Evolutionary conservation across 2,797 vertebrate species (phyloP).

Genomic region (Sparidentex hasta): DNA sequence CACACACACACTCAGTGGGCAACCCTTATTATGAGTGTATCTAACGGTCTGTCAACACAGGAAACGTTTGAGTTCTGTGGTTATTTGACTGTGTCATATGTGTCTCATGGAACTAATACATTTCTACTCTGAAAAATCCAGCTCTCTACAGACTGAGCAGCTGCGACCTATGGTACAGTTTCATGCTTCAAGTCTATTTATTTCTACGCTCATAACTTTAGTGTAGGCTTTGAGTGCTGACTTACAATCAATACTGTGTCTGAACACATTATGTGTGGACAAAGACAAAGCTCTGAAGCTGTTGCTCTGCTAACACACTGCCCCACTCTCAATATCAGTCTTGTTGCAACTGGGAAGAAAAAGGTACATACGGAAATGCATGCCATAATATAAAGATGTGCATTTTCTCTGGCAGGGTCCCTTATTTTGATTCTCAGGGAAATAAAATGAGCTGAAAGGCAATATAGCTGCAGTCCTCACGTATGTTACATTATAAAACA

Average conservation of each 20-base stretch:
- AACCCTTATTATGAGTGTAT: not conserved
- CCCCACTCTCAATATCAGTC: not conserved
- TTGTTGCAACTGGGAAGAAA: not conserved
- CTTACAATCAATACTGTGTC: not conserved
- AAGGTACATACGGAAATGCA: not conserved
- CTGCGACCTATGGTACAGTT: not conserved
- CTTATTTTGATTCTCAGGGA: not conserved
- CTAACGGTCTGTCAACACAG: not conserved
- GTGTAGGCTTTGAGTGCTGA: not conserved
- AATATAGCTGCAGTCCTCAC: not conserved
- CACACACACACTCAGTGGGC: not conserved
- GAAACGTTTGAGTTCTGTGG: not conserved
- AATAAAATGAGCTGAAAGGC: slow-evolving; percentile 9
- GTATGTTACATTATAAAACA: not conserved
- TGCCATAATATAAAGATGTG: not conserved
- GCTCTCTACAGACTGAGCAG: not conserved
- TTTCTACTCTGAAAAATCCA: not conserved
- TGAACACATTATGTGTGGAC: too few relatives aligned
- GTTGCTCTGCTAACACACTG: not conserved
- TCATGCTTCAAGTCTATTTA: not conserved
- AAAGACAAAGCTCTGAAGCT: not conserved
- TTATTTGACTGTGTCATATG: not conserved
- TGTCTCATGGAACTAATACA: not conserved
- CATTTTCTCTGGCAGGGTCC: not conserved
- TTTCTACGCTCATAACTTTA: not conserved